phyloP scores from a whole-genome alignment of 2,113 vertebrate genomes.

The Blennius ocellaris region DNA sequence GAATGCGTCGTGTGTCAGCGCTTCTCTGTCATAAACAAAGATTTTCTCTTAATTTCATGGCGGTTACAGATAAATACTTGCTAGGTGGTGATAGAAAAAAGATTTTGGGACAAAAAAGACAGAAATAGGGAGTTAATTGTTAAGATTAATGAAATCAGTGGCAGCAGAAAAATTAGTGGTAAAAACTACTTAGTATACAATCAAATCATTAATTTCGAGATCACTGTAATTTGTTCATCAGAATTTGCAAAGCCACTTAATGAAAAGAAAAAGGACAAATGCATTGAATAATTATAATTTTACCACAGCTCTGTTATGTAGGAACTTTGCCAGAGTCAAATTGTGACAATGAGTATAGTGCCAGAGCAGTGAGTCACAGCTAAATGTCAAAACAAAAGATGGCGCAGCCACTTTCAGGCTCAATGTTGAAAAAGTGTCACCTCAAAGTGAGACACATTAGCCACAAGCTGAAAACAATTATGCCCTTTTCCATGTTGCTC shows the following conservation, averaged over 20 bases:
- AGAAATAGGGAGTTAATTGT: neutral
- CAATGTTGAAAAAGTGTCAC: slow-evolving; percentile 9
- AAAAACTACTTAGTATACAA: slow-evolving; percentile 13
- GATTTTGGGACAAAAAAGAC: slow-evolving; percentile 8
- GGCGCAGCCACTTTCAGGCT: neutral
- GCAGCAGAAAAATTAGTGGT: slow-evolving; percentile 18
- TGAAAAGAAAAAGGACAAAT: neutral
- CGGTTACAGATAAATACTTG: slow-evolving; percentile 11
- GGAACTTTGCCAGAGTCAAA: neutral
- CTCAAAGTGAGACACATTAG: slow-evolving; percentile 2
- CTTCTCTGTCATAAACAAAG: slow-evolving; percentile 14
- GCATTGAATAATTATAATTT: slow-evolving; percentile 6
- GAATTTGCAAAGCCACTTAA: neutral
- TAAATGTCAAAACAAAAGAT: neutral
- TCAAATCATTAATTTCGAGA: slow-evolving; percentile 18
- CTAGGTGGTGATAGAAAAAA: slow-evolving; percentile 16
- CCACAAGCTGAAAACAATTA: slow-evolving; percentile 2
- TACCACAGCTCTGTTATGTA: neutral
- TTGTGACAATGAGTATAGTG: neutral
- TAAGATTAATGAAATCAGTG: neutral
- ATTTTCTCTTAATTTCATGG: slow-evolving; percentile 7
- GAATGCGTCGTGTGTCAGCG: neutral
- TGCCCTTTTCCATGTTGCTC: slow-evolving; percentile 12
- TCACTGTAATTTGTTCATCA: slow-evolving; percentile 3
- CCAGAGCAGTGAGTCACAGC: neutral